phyloP scores from a whole-genome alignment of 2,888 invertebrate genomes.

The Napeogenes sylphis region DNA sequence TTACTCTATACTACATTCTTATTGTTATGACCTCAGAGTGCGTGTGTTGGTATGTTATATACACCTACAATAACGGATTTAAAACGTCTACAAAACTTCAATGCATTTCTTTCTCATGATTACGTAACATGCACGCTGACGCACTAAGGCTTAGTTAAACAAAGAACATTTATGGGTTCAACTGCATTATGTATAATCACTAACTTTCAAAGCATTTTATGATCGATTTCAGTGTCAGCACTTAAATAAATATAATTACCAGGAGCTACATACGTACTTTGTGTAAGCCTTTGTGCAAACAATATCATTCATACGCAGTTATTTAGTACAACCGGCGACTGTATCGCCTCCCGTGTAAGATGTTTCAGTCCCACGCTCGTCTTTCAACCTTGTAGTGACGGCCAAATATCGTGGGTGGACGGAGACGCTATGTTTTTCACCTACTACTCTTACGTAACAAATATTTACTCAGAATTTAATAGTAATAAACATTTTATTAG shows the following conservation, averaged over 20 bases:
- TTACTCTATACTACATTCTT: slow-evolving; percentile 5
- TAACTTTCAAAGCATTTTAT: slow-evolving; percentile 5
- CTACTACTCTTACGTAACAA: slow-evolving; percentile 54
- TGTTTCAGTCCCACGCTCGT: slow-evolving; percentile 53
- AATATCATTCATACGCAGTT: slow-evolving; percentile 19
- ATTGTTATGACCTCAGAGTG: slow-evolving; percentile 9
- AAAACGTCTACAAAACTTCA: background rate
- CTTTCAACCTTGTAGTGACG: slow-evolving; percentile 64
- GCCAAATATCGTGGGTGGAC: slow-evolving; percentile 61
- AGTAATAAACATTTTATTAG: slow-evolving; percentile 8
- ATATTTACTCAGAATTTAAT: slow-evolving; percentile 42
- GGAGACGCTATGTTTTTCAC: slow-evolving; percentile 53
- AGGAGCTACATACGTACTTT: background rate
- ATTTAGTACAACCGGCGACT: slow-evolving; percentile 15
- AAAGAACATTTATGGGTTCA: slow-evolving; percentile 26
- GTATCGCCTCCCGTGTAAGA: slow-evolving; percentile 49
- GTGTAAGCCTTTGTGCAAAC: slow-evolving; percentile 6
- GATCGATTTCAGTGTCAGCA: background rate
- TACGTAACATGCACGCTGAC: slow-evolving; percentile 19
- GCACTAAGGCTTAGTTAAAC: slow-evolving; percentile 23
- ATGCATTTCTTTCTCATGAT: slow-evolving; percentile 9
- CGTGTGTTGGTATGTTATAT: slow-evolving; percentile 6
- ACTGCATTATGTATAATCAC: slow-evolving; percentile 16
- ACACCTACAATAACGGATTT: background rate
- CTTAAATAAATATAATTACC: background rate